Evolutionary conservation across 1,140 invertebrate genomes (phyloP).

Genomic region (Megalonaias nervosa): DNA sequence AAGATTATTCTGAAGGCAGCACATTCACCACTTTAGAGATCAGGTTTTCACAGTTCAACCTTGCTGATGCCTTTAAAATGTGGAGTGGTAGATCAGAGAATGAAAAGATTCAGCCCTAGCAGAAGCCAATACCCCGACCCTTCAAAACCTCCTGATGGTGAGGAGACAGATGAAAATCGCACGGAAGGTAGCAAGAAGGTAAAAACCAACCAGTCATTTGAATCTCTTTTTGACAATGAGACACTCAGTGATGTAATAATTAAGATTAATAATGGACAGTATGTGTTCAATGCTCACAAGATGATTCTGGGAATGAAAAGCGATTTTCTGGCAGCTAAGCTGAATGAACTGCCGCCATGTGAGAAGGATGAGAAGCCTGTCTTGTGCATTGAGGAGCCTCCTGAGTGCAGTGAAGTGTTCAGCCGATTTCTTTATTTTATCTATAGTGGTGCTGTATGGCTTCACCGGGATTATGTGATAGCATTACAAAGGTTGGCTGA

Average conservation of each 20-base stretch:
- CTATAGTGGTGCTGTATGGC: slow-evolving; percentile 67
- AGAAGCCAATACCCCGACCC: slow-evolving; percentile 55
- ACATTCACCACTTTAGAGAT: too few relatives aligned
- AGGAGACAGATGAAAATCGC: slow-evolving; percentile 27
- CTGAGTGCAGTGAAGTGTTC: slow-evolving; percentile 61
- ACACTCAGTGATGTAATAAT: slow-evolving; percentile 61
- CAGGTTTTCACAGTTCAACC: too few relatives aligned
- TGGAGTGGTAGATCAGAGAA: slow-evolving; percentile 21
- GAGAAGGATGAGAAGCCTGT: slow-evolving; percentile 41
- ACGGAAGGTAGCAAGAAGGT: slow-evolving; percentile 55
- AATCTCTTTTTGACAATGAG: slow-evolving; percentile 62
- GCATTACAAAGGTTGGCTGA: slow-evolving; percentile 57
- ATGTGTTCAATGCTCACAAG: slow-evolving; percentile 62
- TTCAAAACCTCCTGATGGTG: slow-evolving; percentile 53
- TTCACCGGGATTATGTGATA: slow-evolving; percentile 65
- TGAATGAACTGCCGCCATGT: slow-evolving; percentile 45
- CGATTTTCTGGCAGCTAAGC: slow-evolving; percentile 55
- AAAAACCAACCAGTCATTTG: slow-evolving; percentile 64
- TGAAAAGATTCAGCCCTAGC: slow-evolving; percentile 53
- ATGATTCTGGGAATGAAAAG: slow-evolving; percentile 66
- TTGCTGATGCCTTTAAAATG: too few relatives aligned
- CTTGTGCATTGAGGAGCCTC: slow-evolving; percentile 51
- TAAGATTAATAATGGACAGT: slow-evolving; percentile 58
- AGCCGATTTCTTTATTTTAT: slow-evolving; percentile 67
- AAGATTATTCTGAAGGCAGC: too few relatives aligned